phyloP scores from a whole-genome alignment of 2,797 vertebrate genomes.

The Austrolebias charrua region DNA sequence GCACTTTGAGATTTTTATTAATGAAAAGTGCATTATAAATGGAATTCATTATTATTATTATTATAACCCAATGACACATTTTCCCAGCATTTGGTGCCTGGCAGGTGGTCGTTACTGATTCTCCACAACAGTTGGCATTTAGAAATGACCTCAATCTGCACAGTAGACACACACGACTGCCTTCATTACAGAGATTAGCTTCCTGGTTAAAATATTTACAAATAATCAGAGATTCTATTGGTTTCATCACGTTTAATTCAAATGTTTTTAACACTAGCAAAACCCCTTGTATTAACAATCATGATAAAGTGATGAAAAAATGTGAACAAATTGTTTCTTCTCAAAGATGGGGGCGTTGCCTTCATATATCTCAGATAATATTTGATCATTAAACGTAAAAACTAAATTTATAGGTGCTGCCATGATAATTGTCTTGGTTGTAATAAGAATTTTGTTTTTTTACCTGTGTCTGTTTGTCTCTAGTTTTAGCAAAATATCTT shows the following conservation, averaged over 20 bases:
- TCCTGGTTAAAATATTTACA: not conserved
- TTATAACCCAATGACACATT: slow-evolving; percentile 18
- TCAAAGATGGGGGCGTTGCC: too few relatives aligned
- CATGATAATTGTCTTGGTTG: too few relatives aligned
- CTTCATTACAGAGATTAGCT: not conserved
- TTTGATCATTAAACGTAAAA: too few relatives aligned
- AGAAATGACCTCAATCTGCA: slow-evolving; percentile 24
- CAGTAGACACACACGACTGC: slow-evolving; percentile 10
- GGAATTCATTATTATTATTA: too few relatives aligned
- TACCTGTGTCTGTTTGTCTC: too few relatives aligned
- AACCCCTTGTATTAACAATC: not conserved
- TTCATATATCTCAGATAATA: not conserved
- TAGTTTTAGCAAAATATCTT: too few relatives aligned
- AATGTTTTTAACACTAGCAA: not conserved
- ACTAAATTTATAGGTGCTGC: too few relatives aligned
- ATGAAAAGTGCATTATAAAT: too few relatives aligned
- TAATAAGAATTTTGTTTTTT: too few relatives aligned
- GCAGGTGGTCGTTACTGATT: slow-evolving; percentile 26
- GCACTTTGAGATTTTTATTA: too few relatives aligned
- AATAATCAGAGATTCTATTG: not conserved
- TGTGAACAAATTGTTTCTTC: not conserved
- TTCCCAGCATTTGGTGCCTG: slow-evolving; percentile 25
- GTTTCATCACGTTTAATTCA: not conserved
- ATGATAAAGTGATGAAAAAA: not conserved
- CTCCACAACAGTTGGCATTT: slow-evolving; percentile 23